Percentiles rank a stretch among this genome's conserved stretches.
Conservation (phyloP, 1,140 invertebrate species). For the Musca domestica region DNA sequence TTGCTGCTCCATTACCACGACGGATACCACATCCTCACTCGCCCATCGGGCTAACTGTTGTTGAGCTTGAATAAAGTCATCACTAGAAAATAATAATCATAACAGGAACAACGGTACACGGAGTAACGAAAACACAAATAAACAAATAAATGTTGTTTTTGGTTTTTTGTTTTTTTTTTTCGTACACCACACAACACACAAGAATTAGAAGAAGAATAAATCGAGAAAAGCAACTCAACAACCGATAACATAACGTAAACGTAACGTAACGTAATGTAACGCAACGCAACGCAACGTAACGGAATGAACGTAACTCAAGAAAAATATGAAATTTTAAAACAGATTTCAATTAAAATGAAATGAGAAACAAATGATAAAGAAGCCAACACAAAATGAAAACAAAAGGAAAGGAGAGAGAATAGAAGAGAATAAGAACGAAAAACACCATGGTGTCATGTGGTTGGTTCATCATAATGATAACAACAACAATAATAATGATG, state of each 20-base stretch:
- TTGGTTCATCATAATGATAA: too few relatives aligned
- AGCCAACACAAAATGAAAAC: slow-evolving; percentile 2
- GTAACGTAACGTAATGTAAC: background rate
- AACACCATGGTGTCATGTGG: background rate
- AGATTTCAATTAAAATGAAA: background rate
- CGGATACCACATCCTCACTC: slow-evolving; percentile 79
- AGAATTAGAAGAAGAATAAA: slow-evolving; percentile 4
- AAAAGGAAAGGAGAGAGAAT: background rate
- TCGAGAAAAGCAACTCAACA: background rate
- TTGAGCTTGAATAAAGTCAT: slow-evolving; percentile 92
- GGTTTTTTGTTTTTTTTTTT: slow-evolving; percentile 6
- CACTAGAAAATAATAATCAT: slow-evolving; percentile 81
- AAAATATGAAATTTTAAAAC: background rate
- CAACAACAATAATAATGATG: too few relatives aligned
- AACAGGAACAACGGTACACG: slow-evolving; percentile 54
- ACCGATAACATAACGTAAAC: slow-evolving; percentile 1
- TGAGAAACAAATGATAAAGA: background rate
- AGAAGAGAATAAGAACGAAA: background rate
- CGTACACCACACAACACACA: slow-evolving; percentile 14
- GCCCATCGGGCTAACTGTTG: slow-evolving; percentile 87
- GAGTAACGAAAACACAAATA: slow-evolving; percentile 40
- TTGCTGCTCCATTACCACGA: slow-evolving; percentile 57
- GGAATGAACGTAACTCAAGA: background rate
- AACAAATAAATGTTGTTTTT: slow-evolving; percentile 27
- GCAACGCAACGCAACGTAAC: slow-evolving; percentile 2